A percentile compares a stretch with the other conserved stretches of the same genome.
phyloP scores from a whole-genome alignment of 2,113 vertebrate species.

The Nothobranchius furzeri region DNA sequence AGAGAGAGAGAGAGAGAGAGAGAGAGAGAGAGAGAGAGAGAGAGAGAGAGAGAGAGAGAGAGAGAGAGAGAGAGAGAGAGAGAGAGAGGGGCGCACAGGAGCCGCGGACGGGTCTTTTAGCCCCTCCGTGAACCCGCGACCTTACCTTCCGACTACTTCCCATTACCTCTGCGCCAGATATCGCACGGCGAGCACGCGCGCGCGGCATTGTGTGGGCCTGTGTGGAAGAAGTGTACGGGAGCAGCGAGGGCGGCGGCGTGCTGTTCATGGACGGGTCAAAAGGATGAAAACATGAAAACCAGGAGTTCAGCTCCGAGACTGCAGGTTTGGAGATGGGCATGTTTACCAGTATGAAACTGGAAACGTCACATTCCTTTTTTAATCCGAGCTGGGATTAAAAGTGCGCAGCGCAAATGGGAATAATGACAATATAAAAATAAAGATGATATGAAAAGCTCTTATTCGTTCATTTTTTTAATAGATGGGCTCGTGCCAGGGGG shows the following conservation, averaged over 20 bases:
- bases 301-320: constrained; percentile 10
- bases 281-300: constrained; percentile 67
- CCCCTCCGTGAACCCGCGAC: constrained; percentile 88
- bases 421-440: too few relatives aligned
- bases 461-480: too few relatives aligned
- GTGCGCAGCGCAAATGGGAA: not conserved
- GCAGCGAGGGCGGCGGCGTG: constrained; percentile 37
- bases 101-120: constrained; percentile 82
- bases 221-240: constrained; percentile 25
- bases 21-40: too few relatives aligned
- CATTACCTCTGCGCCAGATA: constrained; percentile 86
- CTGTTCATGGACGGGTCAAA: constrained; percentile 58
- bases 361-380: not conserved
- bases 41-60: too few relatives aligned
- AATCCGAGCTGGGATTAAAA: not conserved
- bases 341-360: not conserved
- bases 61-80: constrained; percentile 77
- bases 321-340: constrained; percentile 37
- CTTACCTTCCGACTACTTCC: constrained; percentile 87
- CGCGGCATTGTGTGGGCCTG: constrained; percentile 41
- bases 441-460: too few relatives aligned
- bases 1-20: too few relatives aligned
- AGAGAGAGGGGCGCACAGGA: constrained; percentile 84
- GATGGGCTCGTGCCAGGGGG: too few relatives aligned
- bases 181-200: constrained; percentile 41